phyloP scores from a whole-genome alignment of 2,888 invertebrate genomes.

The Catonia carolina region DNA sequence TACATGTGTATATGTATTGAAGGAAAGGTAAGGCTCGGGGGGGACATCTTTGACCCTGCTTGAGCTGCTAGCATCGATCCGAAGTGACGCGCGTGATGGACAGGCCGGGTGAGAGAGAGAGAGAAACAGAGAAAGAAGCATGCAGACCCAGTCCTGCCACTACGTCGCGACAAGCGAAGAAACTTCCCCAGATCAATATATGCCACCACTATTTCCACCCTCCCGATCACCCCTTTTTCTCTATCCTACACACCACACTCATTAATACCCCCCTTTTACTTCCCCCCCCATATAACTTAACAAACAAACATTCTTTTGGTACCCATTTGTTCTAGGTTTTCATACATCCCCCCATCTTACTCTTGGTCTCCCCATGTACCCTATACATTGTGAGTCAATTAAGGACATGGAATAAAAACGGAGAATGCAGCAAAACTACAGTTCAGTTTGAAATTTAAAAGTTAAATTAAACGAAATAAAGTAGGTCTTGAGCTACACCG shows the following conservation, averaged over 20 bases:
- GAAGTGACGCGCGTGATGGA: slow-evolving; percentile 13
- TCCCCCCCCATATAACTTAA: neutral
- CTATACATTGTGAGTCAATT: too few species aligned
- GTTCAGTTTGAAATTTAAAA: too few species aligned
- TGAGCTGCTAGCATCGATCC: slow-evolving; percentile 22
- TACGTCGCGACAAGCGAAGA: slow-evolving; percentile 12
- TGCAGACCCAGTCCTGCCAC: neutral
- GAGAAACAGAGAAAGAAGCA: neutral
- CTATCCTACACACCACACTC: slow-evolving; percentile 8
- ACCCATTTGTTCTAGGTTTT: too few species aligned
- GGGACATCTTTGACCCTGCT: slow-evolving; percentile 26
- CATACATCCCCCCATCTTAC: too few species aligned
- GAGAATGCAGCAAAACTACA: too few species aligned
- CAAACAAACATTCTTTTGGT: too few species aligned
- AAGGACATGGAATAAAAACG: too few species aligned
- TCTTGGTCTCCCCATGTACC: too few species aligned
- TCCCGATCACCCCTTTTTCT: slow-evolving; percentile 4
- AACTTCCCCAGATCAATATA: slow-evolving; percentile 1
- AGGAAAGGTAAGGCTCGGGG: neutral
- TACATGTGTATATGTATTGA: too few species aligned
- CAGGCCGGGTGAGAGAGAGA: slow-evolving; percentile 3
- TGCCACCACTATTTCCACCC: slow-evolving; percentile 12
- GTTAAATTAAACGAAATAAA: too few species aligned
- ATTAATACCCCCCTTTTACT: neutral
- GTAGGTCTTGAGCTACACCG: too few species aligned